phyloP scores from a whole-genome alignment of 1,140 invertebrate species.

The Lordiphosa stackelbergi region DNA sequence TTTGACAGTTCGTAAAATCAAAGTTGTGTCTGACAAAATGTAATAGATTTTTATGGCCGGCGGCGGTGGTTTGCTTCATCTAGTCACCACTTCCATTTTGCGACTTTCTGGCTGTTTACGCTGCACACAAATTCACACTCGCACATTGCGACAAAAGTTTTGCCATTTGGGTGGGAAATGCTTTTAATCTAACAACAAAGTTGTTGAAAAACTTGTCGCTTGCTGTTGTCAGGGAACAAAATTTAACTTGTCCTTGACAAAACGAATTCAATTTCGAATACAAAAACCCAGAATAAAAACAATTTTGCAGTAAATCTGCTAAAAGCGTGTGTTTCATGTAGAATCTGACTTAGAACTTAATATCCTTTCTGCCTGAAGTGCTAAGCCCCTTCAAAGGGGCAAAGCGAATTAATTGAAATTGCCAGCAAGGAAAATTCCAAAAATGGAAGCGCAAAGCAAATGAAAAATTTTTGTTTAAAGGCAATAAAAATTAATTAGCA shows the following conservation, averaged over 20 bases:
- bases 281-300: constrained; percentile 4
- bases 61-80: constrained; percentile 37
- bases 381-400: constrained; percentile 6
- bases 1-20: constrained; percentile 67
- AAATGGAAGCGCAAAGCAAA: constrained; percentile 17
- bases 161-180: constrained; percentile 49
- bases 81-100: constrained; percentile 45
- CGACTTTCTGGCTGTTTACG: constrained; percentile 49
- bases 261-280: background rate
- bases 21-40: constrained; percentile 58
- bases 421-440: constrained; percentile 10
- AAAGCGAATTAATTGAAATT: constrained; percentile 42
- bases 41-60: constrained; percentile 66
- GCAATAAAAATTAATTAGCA: constrained; percentile 65
- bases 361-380: constrained; percentile 13
- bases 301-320: too few species aligned
- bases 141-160: constrained; percentile 24
- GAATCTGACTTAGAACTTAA: constrained; percentile 8
- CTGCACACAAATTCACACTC: constrained; percentile 12
- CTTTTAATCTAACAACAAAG: constrained; percentile 69
- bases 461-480: constrained; percentile 39
- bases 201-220: constrained; percentile 37
- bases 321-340: too few species aligned
- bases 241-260: constrained; percentile 62
- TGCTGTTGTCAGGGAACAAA: constrained; percentile 31